Evolutionary conservation across 2,113 vertebrate species (phyloP), one percentile per base, ranked within the genome.

Genomic region (Odontophorus gujanensis): DNA sequence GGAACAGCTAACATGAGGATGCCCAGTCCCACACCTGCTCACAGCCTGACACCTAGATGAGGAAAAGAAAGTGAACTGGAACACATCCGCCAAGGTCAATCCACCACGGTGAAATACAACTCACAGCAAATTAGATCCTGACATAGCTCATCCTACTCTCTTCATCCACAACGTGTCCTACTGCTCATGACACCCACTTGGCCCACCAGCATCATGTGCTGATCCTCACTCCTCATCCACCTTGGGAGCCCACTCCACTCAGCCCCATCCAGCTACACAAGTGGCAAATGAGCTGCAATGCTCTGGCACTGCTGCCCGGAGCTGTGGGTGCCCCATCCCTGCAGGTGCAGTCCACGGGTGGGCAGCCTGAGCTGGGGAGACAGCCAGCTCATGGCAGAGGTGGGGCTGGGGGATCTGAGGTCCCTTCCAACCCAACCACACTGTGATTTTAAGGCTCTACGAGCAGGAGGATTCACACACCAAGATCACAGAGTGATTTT

Each of bases 21-120:
- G 76, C 67, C 63, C 28, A 59, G 76, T 84, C 83, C 69, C 83
- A 74, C 83, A 89, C 24, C 80, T 75, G 92, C 68, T 92, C 1
- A 0, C 16, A 77, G 87, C 81, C 89, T 92, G 15, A 38, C 83
- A 90, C 78, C 86, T 81, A 76, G 51, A 53, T 2, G 0, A 47
- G 43, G 83, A 43, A 62, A 84, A 87, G 61, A 84, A 86, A 42
- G 38, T 11, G 81, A 85, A 78, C 84, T 69, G 92, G 88, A 91
- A 86, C 91, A 84, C 36, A 69, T 26, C 79, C 79, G 74, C 78
- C 77, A 90, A 93, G 88, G 93, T 89, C 91, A 75, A 94, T 86
- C 86, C 88, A 89, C 36, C 74, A 36, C 0, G 0, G 57, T 1
- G 0, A 88, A 86, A 86, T 72, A 83, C 78, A 73, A 87, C 16